These are phyloP conservation scores for Sarcophaga carnaria DNA, from an alignment of 2,888 invertebrate species.

Conservation along the genomic window DNA sequence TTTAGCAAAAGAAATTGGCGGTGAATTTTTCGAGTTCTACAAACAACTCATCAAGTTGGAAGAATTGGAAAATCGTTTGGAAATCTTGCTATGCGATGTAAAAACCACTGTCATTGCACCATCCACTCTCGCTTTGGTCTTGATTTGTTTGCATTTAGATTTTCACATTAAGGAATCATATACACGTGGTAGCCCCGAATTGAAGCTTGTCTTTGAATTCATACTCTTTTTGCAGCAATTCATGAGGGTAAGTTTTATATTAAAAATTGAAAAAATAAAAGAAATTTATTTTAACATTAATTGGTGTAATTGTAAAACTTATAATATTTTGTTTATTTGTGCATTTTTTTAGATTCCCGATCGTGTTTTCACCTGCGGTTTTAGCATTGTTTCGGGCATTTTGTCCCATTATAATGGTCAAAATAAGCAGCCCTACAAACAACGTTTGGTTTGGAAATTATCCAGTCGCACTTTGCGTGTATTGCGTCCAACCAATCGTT, in stretches of 20 bases:
- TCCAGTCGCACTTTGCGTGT: slow-evolving; percentile 88
- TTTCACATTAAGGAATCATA: slow-evolving; percentile 82
- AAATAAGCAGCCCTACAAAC: slow-evolving; percentile 86
- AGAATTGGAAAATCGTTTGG: slow-evolving; percentile 87
- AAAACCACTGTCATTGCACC: slow-evolving; percentile 88
- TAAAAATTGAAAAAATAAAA: background rate
- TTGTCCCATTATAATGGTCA: slow-evolving; percentile 88
- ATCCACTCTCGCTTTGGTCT: slow-evolving; percentile 89
- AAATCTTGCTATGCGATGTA: slow-evolving; percentile 89
- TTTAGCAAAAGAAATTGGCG: slow-evolving; percentile 83
- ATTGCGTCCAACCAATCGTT: slow-evolving; percentile 88
- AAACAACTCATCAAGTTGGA: slow-evolving; percentile 83
- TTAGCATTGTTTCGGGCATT: slow-evolving; percentile 85
- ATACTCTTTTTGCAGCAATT: slow-evolving; percentile 88
- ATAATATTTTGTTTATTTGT: background rate
- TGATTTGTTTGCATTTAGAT: slow-evolving; percentile 89
- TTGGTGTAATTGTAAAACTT: background rate
- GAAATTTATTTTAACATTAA: slow-evolving; percentile 18
- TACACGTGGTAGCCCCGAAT: slow-evolving; percentile 82
- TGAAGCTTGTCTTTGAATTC: slow-evolving; percentile 86
- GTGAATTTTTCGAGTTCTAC: slow-evolving; percentile 83
- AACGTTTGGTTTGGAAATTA: slow-evolving; percentile 89
- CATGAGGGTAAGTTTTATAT: slow-evolving; percentile 85
- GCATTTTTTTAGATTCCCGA: slow-evolving; percentile 85
- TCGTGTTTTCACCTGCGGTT: slow-evolving; percentile 85